A percentile compares a stretch with the other conserved stretches of the same genome.
These are phyloP conservation scores for Pentalonia nigronervosa DNA, from an alignment of 1,140 invertebrate genomes.

Conservation along the genomic window DNA sequence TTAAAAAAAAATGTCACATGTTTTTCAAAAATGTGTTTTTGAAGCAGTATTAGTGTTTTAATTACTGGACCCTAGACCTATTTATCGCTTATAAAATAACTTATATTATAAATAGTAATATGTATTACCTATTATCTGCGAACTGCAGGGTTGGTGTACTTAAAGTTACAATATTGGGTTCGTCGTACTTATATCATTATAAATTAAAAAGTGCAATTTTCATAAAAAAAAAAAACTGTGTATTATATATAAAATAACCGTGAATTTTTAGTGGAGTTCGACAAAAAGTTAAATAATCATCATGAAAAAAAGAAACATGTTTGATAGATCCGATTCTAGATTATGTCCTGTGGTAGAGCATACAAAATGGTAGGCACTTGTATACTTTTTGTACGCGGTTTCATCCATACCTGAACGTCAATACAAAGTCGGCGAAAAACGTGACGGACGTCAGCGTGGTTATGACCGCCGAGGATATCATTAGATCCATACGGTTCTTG, in stretches of 20 bases:
- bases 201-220: not conserved
- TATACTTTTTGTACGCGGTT: not conserved
- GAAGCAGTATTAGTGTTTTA: not conserved
- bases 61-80: not conserved
- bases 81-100: not conserved
- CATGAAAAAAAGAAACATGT: not conserved
- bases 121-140: not conserved
- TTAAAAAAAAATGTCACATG: not conserved
- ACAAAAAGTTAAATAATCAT: not conserved
- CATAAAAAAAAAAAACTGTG: not conserved
- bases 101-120: not conserved
- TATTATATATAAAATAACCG: not conserved
- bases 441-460: conserved; percentile 67
- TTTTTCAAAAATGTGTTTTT: not conserved
- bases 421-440: conserved; percentile 67
- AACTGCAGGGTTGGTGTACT: not conserved
- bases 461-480: conserved; percentile 69
- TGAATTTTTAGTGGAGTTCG: not conserved
- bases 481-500: conserved; percentile 70
- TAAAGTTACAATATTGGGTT: not conserved
- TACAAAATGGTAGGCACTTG: not conserved
- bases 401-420: conserved; percentile 65
- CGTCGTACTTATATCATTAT: not conserved
- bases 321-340: not conserved
- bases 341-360: not conserved